phyloP scores from a whole-genome alignment of 2,797 vertebrate species.

The Argentina silus region DNA sequence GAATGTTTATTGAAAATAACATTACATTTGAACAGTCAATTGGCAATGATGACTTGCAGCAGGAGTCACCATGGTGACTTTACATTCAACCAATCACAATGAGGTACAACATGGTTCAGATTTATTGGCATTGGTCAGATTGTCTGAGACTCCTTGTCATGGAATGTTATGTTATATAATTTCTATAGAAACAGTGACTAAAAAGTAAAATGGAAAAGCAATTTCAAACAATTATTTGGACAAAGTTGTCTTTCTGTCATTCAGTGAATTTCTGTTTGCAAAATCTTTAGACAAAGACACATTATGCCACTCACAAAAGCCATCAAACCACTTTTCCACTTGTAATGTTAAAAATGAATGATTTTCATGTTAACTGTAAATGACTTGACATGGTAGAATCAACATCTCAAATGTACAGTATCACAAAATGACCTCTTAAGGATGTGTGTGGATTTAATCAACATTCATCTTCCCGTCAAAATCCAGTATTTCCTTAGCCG shows the following conservation, averaged over 20 bases:
- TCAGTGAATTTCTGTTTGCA: constrained; percentile 36
- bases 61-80: constrained; percentile 57
- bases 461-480: not conserved
- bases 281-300: constrained; percentile 39
- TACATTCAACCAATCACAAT: constrained; percentile 65
- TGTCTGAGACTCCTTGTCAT: constrained; percentile 35
- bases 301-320: constrained; percentile 36
- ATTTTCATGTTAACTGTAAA: constrained; percentile 23
- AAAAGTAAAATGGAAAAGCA: constrained; percentile 48
- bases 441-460: not conserved
- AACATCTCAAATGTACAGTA: constrained; percentile 20
- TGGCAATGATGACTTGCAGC: constrained; percentile 60
- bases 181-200: constrained; percentile 35
- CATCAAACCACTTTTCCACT: constrained; percentile 49
- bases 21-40: constrained; percentile 59
- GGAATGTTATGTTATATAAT: constrained; percentile 35
- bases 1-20: constrained; percentile 38
- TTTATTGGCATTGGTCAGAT: constrained; percentile 36
- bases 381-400: not conserved
- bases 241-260: not conserved
- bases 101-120: constrained; percentile 39
- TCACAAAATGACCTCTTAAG: constrained; percentile 39
- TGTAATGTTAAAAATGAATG: constrained; percentile 44
- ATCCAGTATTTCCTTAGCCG: not conserved
- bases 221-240: constrained; percentile 22